Base-by-base conservation (phyloP, 2,113 vertebrate species). In the Sapajus apella region DNA sequence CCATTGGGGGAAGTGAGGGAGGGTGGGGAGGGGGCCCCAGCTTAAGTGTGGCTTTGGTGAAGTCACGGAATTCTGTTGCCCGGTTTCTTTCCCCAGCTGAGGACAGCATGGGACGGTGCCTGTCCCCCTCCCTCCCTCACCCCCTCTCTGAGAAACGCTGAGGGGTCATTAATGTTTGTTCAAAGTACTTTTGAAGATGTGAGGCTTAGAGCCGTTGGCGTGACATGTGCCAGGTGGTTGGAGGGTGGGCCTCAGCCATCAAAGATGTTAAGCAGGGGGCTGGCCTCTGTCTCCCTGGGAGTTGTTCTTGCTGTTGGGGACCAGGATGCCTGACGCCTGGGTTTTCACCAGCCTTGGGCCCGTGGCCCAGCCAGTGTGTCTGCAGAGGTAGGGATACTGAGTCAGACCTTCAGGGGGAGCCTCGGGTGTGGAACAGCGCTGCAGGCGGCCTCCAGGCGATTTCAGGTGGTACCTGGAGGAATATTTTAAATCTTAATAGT, bases 151-250 rank as follows among this genome's bases (percentile, higher is more conserved):
- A 18, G 95, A 95, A 91, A 55, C 9, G 5, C 96, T 76, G 66
- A 92, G 96, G 87, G 96, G 96, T 95, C 91, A 81, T 97, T 96
- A 82, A 89, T 97, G 94, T 97, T 97, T 97, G 96, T 97, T 98
- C 97, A 98, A 98, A 98, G 96, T 90, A 90, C 96, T 88, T 98
- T 96, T 97, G 96, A 97, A 98, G 98, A 98, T 97, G 97, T 52
- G 90, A 97, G 90, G 81, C 91, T 9, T 43, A 90, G 81, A 97
- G 94, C 81, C 92, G 82, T 94, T 81, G 6, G 91, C 4, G 16
- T 84, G 94, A 90, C 95, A 81, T 88, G 72, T 97, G 96, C 68
- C 50, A 50, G 91, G 76, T 86, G 88, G 85, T 35, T 89, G 73
- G 92, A 83, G 93, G 55, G 91, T 70, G 82, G 95, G 92, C 92